Evolutionary conservation across 1,140 invertebrate genomes (phyloP), one percentile per base, ranked within the genome.

Genomic region (Reticulitermes speratus): DNA sequence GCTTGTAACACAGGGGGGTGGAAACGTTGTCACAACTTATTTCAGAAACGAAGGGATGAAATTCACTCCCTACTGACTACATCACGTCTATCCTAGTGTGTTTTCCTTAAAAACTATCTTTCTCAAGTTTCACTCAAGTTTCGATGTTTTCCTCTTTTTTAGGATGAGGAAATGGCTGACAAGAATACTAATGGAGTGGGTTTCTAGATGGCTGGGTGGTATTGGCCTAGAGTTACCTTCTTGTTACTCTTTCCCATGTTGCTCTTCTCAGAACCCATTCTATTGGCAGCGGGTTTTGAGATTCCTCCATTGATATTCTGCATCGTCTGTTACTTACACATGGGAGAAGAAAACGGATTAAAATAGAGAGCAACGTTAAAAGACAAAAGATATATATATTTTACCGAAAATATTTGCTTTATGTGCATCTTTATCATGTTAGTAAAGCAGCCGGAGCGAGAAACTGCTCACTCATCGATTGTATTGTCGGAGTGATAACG

Each of bases 11-110:
- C 65, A 30, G 7, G 65, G 65, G 65, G 65, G 65, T 75, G 65
- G 65, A 75, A 75, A 75, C 65, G 65, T 19, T 75, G 65, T 75
- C 65, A 75, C 65, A 75, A 75, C 65, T 75, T 75, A 75, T 75
- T 75, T 75, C 65, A 75, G n/a, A 75, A 75, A 75, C 3, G 65
- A 30, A 75, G 25, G 65, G 65, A 75, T 75, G 65, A 75, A 75
- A 75, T 75, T 30, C 65, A 30, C 65, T 75, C 65, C 65, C 65
- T 75, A 30, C 65, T 75, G 65, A 75, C 65, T 75, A 75, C 65
- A 75, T 75, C 65, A 75, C 65, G 14, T 75, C 65, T 75, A 30
- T 30, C n/a, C 25, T 75, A 25, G 25, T 75, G 65, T 25, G 6
- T 75, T 75, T 75, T 30, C 65, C n/a, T 30, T 75, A 16, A 75